Conservation (phyloP, 2,113 vertebrate species). For the Saimiri boliviensis region DNA sequence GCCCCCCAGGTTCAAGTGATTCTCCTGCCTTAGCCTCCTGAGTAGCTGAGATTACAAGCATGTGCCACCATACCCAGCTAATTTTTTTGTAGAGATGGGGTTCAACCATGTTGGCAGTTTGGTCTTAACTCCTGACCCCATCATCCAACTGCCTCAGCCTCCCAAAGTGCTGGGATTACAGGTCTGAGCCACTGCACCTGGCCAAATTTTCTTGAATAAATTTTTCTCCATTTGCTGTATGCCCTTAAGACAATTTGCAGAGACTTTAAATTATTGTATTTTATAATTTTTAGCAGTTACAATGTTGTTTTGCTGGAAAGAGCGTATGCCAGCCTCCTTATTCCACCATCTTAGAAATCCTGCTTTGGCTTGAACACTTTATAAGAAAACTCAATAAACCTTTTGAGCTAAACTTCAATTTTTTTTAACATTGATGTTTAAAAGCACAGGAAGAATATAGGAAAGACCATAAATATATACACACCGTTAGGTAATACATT, state of each 20-base stretch:
- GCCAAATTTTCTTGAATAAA: constrained; percentile 6
- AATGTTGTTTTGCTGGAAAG: not conserved
- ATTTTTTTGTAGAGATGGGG: no score
- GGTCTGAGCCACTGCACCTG: no score
- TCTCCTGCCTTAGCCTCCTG: no score
- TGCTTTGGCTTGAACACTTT: not conserved
- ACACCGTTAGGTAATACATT: not conserved
- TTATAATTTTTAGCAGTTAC: not conserved
- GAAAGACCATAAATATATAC: not conserved
- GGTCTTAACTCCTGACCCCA: no score
- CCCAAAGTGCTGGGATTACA: no score
- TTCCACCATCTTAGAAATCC: not conserved
- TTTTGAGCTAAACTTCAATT: not conserved
- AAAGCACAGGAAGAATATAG: not conserved
- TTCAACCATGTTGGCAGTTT: no score
- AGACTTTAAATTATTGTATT: not conserved
- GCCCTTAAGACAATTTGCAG: not conserved
- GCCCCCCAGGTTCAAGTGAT: no score
- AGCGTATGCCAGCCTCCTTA: not conserved
- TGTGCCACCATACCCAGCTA: no score
- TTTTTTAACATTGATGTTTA: not conserved
- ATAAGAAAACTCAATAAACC: not conserved
- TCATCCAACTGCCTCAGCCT: no score
- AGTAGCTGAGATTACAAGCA: no score
- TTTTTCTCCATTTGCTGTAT: constrained; percentile 19